Evolutionary conservation across 1,140 invertebrate species (phyloP), one percentile per base, ranked within the genome.

Genomic region (Hylaeus volcanicus): DNA sequence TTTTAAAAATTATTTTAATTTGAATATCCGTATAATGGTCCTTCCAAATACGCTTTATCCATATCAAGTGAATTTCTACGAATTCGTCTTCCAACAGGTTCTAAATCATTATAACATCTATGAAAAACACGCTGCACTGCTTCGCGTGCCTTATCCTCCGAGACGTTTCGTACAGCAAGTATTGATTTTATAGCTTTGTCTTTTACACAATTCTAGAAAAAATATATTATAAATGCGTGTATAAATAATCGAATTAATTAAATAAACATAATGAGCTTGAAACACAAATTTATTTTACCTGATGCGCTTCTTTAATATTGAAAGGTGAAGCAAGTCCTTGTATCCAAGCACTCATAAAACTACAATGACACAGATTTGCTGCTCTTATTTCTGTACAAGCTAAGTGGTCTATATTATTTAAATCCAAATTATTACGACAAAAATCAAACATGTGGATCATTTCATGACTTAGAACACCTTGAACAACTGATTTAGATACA

Each of bases 361-460:
- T 98, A 90, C 98, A 99, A 93, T 98, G 97, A 1, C 97, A 96
- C 6, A 99, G 93, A 93, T 98, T 99, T 0, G 98, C 98, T 6
- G 97, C 97, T 86, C 97, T 93, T 82, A 99, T 97, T 94, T 99
- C 98, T 0, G 98, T 98, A 90, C 98, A 99, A 0, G 98, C 98
- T 60, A 99, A 92, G 93, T 99, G 98, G 88, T 99, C 96, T 74
- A 98, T 93, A 91, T 99, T 98, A 84, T 95, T 96, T 85, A 98
- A 97, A 91, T 99, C 96, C 55, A 99, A 90, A 73, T 99, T 95
- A 84, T 98, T 97, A 63, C 95, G 95, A 92, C 98, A 99, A 88
- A 96, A 97, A 92, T 99, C 98, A 92, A 98, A 99, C 97, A 99
- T 99, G 92, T 99, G 98, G 61, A 99, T 96, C 94, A 99, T 95